phyloP scores from a whole-genome alignment of 1,140 invertebrate species.

The Penaeus chinensis region DNA sequence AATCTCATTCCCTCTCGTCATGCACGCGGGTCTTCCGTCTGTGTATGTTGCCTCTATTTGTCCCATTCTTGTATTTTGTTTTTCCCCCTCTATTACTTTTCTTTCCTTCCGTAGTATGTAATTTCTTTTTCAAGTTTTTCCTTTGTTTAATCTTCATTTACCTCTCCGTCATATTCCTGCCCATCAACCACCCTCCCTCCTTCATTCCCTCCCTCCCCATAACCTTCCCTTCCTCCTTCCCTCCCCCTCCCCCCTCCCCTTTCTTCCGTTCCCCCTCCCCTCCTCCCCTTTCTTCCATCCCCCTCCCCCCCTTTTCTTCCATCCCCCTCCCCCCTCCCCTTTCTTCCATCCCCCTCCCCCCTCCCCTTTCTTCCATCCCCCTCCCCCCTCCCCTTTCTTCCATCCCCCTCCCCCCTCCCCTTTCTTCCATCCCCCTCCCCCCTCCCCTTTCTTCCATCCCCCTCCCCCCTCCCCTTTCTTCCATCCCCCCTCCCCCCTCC shows the following conservation, averaged over 20 bases:
- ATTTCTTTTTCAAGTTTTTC: not conserved
- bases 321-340: no score
- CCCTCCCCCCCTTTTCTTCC: no score
- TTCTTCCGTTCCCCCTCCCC: not conserved
- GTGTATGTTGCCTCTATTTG: no score
- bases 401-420: not conserved
- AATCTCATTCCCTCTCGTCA: no score
- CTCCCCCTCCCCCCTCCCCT: not conserved
- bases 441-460: not conserved
- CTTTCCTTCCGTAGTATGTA: not conserved
- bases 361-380: no score
- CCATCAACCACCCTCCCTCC: no score
- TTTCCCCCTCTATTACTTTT: no score
- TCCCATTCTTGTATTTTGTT: not conserved
- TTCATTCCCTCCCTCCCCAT: no score
- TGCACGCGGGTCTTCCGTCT: no score
- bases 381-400: not conserved
- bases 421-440: conserved; percentile 11
- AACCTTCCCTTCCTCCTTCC: not conserved
- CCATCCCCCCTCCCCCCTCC: not conserved
- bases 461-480: not conserved
- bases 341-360: no score
- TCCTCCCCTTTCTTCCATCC: no score
- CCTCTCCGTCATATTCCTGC: not conserved
- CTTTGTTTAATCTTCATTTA: not conserved